Conservation (phyloP, 2,113 vertebrate genomes). For the western clawed frog (Xenopus tropicalis) region DNA sequence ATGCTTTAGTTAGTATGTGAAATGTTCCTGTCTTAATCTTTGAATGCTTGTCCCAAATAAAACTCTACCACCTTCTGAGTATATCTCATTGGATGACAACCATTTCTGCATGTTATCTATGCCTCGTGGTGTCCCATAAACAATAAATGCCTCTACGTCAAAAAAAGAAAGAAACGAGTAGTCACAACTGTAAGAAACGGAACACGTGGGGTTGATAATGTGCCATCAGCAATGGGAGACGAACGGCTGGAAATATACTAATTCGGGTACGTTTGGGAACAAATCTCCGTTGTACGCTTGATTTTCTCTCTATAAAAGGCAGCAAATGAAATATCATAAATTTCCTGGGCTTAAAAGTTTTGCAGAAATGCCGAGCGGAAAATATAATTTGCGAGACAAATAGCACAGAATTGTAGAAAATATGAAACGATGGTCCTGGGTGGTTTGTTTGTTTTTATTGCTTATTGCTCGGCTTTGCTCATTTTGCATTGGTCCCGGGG, state of each 20-base stretch:
- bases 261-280: not conserved
- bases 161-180: constrained; percentile 4
- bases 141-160: not conserved
- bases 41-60: constrained; percentile 8
- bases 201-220: constrained; percentile 3
- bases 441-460: too few relatives aligned
- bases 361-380: too few relatives aligned
- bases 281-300: not conserved
- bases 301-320: not conserved
- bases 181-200: not conserved
- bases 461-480: too few relatives aligned
- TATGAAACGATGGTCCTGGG: too few relatives aligned
- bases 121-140: not conserved
- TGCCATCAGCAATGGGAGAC: not conserved
- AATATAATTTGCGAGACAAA: too few relatives aligned
- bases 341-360: too few relatives aligned
- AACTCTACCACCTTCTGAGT: constrained; percentile 30
- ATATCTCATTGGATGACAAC: constrained; percentile 14
- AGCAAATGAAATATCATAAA: too few relatives aligned
- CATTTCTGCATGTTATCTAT: constrained; percentile 5
- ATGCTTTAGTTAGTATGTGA: constrained; percentile 16
- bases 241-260: not conserved
- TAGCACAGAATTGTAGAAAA: too few relatives aligned
- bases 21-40: constrained; percentile 6
- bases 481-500: too few relatives aligned